Conservation (phyloP, 2,797 vertebrate species). For the Cirrhinus mrigala region DNA sequence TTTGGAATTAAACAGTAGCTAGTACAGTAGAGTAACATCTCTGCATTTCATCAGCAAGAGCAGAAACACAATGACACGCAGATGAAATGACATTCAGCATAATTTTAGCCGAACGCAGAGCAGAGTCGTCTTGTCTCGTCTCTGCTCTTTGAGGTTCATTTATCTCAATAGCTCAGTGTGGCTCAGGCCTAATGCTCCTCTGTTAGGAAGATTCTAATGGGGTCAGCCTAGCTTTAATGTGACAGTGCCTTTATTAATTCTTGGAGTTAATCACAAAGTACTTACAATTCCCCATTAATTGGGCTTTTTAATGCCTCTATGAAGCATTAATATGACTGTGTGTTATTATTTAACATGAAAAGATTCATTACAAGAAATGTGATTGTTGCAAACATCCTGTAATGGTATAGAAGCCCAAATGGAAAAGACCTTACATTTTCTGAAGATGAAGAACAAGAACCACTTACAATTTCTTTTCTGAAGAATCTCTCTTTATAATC, state of each 20-base stretch:
- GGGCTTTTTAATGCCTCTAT: conserved; percentile 71
- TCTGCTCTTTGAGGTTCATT: neutral
- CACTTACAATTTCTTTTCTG: too few relatives aligned
- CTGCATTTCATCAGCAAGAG: neutral
- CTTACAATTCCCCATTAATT: conserved; percentile 71
- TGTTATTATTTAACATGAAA: conserved; percentile 68
- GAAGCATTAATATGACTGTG: conserved; percentile 70
- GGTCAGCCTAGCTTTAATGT: conserved; percentile 64
- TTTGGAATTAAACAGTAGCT: neutral
- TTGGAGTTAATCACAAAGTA: conserved; percentile 71
- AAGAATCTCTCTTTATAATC: neutral
- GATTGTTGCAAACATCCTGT: conserved; percentile 1
- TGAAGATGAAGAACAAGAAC: too few relatives aligned
- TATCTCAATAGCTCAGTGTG: conserved; percentile 27
- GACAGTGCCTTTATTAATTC: conserved; percentile 70
- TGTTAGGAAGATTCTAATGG: conserved; percentile 39
- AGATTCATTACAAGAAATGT: conserved; percentile 67
- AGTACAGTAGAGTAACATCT: neutral
- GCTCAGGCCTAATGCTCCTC: conserved; percentile 22
- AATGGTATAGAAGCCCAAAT: conserved; percentile 1
- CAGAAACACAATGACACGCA: neutral
- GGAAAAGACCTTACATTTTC: neutral
- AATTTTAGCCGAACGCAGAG: neutral
- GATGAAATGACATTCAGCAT: conserved; percentile 1
- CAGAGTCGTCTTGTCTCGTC: neutral